Percentiles rank a stretch among this genome's conserved stretches.
Evolutionary conservation across 1,140 invertebrate genomes (phyloP).

Genomic region (Antheraea mylitta): DNA sequence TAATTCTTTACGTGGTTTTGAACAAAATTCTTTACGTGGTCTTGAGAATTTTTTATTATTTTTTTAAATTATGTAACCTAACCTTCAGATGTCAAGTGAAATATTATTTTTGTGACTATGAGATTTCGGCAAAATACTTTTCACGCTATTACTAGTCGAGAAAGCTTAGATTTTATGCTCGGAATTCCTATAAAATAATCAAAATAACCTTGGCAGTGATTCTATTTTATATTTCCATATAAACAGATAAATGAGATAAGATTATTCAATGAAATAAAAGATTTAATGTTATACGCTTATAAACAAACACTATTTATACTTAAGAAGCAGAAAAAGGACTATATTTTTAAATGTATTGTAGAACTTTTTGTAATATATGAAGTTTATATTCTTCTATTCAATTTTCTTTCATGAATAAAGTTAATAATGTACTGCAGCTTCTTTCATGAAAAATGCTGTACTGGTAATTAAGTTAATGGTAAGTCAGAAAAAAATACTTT

Average conservation of each 20-base stretch:
- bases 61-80: conserved; percentile 70
- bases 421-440: too few relatives aligned
- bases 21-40: background rate
- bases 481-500: too few relatives aligned
- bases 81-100: conserved; percentile 71
- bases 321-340: background rate
- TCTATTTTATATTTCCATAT: background rate
- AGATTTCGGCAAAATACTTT: background rate
- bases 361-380: too few relatives aligned
- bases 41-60: conserved; percentile 6
- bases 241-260: conserved; percentile 1
- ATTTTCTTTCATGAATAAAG: too few relatives aligned
- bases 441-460: too few relatives aligned
- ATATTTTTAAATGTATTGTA: too few relatives aligned
- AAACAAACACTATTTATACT: background rate
- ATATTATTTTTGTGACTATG: conserved; percentile 34
- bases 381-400: too few relatives aligned
- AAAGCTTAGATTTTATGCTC: background rate
- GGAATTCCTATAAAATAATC: background rate
- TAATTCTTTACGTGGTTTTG: background rate
- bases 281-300: background rate
- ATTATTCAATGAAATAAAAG: background rate
- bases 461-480: too few relatives aligned
- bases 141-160: background rate
- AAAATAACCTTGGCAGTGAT: background rate